These are phyloP conservation scores for Psittacula cyanocephala DNA, from an alignment of 2,113 vertebrate species.

Conservation along the genomic window DNA sequence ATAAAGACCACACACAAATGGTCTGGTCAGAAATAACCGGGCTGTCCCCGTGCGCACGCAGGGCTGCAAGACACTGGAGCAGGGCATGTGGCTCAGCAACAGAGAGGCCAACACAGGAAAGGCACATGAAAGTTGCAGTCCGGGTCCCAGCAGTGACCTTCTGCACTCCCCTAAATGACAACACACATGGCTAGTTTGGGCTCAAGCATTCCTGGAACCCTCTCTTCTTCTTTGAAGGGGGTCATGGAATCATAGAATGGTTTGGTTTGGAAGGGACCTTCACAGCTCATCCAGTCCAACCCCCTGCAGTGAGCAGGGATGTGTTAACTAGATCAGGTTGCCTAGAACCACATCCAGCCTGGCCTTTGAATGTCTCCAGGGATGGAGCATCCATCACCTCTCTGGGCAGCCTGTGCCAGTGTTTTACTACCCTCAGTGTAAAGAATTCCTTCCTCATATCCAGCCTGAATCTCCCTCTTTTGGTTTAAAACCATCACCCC, in stretches of 20 bases:
- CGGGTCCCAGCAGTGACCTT: not conserved
- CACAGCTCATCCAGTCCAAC: not conserved
- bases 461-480: not conserved
- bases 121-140: not conserved
- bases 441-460: not conserved
- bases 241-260: not conserved
- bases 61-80: not conserved
- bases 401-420: not conserved
- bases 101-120: not conserved
- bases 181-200: accelerated
- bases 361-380: not conserved
- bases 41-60: accelerated
- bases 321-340: not conserved
- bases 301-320: not conserved
- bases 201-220: not conserved
- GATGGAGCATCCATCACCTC: not conserved
- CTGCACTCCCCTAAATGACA: accelerated
- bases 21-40: not conserved
- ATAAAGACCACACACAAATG: not conserved
- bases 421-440: not conserved
- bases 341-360: not conserved
- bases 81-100: accelerated
- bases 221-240: not conserved
- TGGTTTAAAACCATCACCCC: not conserved
- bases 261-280: not conserved